Conservation (phyloP, 2,888 invertebrate species). For the Papilio demoleus region DNA sequence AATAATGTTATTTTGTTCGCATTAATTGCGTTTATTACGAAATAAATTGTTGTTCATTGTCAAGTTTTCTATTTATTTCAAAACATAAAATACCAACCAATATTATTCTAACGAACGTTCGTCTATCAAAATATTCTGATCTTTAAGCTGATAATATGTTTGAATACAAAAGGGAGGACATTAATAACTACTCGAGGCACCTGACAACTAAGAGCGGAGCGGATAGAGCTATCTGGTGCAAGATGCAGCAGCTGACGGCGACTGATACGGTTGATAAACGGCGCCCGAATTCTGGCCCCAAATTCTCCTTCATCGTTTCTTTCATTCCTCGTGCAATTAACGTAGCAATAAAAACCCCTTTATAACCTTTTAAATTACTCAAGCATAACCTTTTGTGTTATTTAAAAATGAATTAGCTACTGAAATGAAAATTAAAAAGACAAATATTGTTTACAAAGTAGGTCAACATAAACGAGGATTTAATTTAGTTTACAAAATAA, state of each 20-base stretch:
- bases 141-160: not conserved
- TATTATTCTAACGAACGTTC: not conserved
- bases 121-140: constrained; percentile 5
- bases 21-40: constrained; percentile 50
- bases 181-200: constrained; percentile 41
- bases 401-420: not conserved
- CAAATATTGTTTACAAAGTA: not conserved
- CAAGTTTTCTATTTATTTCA: not conserved
- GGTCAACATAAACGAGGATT: not conserved
- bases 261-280: constrained; percentile 74
- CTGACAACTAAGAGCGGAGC: constrained; percentile 57
- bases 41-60: constrained; percentile 6
- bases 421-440: constrained; percentile 3
- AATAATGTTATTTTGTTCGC: constrained; percentile 46
- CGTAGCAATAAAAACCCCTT: constrained; percentile 40
- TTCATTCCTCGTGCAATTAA: constrained; percentile 44
- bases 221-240: constrained; percentile 64
- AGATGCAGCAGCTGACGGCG: constrained; percentile 65
- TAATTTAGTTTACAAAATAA: not conserved
- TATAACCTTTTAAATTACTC: constrained; percentile 24
- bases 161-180: constrained; percentile 25
- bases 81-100: not conserved
- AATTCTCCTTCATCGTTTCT: constrained; percentile 47
- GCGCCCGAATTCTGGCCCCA: constrained; percentile 64
- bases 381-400: constrained; percentile 6